Conservation (phyloP, 1,140 invertebrate species). For the Pseudomyrmex dendroicus region DNA sequence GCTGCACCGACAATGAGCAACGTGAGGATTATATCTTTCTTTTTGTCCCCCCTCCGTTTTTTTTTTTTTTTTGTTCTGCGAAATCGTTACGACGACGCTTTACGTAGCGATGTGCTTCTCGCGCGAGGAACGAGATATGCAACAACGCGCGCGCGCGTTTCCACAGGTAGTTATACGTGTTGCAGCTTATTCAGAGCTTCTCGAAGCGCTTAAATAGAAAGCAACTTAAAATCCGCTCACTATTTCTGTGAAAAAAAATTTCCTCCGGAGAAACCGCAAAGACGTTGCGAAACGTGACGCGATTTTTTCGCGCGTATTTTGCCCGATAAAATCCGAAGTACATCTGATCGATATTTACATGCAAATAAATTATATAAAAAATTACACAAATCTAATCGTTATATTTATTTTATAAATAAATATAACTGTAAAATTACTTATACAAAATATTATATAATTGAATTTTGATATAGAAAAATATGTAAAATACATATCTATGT, state of each 20-base stretch:
- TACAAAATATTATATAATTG: too few species aligned
- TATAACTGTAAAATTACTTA: too few species aligned
- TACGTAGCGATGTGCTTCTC: slow-evolving; percentile 32
- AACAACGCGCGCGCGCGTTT: slow-evolving; percentile 49
- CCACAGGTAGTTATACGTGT: slow-evolving; percentile 12
- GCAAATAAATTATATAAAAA: too few species aligned
- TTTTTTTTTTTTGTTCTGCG: slow-evolving; percentile 25
- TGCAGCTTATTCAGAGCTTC: neutral
- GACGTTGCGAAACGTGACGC: too few species aligned
- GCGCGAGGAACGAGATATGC: slow-evolving; percentile 15
- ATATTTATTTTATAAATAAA: too few species aligned
- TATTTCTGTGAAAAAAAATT: neutral
- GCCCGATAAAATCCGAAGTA: neutral
- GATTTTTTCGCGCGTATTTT: neutral
- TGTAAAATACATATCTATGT: too few species aligned
- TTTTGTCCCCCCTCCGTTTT: neutral
- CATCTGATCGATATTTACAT: too few species aligned
- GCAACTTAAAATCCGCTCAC: slow-evolving; percentile 8
- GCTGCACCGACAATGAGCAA: neutral
- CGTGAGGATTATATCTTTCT: slow-evolving; percentile 47
- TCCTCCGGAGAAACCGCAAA: neutral
- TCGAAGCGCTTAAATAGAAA: neutral
- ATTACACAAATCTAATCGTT: too few species aligned
- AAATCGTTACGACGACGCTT: slow-evolving; percentile 48
- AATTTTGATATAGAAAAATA: too few species aligned